phyloP scores from a whole-genome alignment of 2,888 invertebrate genomes.

The Fragum sueziense region DNA sequence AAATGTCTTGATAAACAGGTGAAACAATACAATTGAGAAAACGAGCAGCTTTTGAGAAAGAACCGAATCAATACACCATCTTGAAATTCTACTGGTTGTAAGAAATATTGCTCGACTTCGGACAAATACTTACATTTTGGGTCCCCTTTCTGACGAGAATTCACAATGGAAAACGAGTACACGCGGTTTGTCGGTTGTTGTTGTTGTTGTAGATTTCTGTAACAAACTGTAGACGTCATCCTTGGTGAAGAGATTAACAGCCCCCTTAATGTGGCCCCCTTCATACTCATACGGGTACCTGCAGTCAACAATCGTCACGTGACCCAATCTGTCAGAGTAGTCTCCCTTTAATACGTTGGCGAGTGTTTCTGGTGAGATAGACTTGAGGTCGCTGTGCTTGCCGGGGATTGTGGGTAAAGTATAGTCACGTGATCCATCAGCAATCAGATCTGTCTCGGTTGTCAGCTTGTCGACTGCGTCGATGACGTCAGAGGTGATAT shows the following conservation, averaged over 20 bases:
- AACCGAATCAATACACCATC: too few species aligned
- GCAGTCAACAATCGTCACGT: slow-evolving; percentile 47
- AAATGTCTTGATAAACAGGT: too few species aligned
- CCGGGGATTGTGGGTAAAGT: slow-evolving; percentile 70
- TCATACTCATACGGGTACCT: slow-evolving; percentile 55
- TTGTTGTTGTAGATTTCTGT: neutral
- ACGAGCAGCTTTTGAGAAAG: too few species aligned
- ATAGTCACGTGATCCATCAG: slow-evolving; percentile 57
- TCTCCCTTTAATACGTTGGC: slow-evolving; percentile 39
- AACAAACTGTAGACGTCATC: slow-evolving; percentile 37
- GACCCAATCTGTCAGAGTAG: slow-evolving; percentile 22
- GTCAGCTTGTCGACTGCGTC: slow-evolving; percentile 45
- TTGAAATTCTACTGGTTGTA: too few species aligned
- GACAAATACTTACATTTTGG: slow-evolving; percentile 58
- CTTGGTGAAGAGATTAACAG: slow-evolving; percentile 49
- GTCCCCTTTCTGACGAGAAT: slow-evolving; percentile 59
- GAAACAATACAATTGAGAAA: too few species aligned
- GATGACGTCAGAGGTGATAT: slow-evolving; percentile 31
- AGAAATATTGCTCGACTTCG: too few species aligned
- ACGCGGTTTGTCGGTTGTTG: slow-evolving; percentile 47
- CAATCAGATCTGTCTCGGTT: slow-evolving; percentile 39
- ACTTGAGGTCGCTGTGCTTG: slow-evolving; percentile 74
- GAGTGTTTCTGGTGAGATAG: slow-evolving; percentile 69
- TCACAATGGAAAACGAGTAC: slow-evolving; percentile 60
- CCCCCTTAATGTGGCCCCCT: slow-evolving; percentile 52